These are phyloP conservation scores for Chionis minor DNA, from an alignment of 2,113 vertebrate species.

Conservation along the genomic window DNA sequence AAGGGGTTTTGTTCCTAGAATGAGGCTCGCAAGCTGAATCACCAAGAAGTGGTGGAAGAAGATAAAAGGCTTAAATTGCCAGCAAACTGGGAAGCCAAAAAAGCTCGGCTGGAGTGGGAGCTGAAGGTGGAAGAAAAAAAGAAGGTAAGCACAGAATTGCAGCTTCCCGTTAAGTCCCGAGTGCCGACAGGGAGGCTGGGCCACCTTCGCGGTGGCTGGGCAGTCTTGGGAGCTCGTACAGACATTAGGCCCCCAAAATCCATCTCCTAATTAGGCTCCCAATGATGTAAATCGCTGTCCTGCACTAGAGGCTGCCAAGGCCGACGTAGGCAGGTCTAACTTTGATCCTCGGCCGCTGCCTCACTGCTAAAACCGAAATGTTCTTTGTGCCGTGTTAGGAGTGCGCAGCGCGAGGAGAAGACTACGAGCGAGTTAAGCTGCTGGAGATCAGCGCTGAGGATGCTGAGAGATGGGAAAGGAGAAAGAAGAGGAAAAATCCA, in stretches of 20 bases:
- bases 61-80: slow-evolving; percentile 92
- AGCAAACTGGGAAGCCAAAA: slow-evolving; percentile 94
- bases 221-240: neutral
- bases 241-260: accelerated
- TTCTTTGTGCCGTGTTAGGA: slow-evolving; percentile 72
- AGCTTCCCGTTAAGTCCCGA: accelerated
- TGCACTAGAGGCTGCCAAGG: neutral
- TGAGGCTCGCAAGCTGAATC: slow-evolving; percentile 93
- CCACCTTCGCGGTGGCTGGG: accelerated
- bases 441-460: slow-evolving; percentile 94
- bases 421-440: slow-evolving; percentile 90
- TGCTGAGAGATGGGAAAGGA: slow-evolving; percentile 93
- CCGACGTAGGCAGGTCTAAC: neutral
- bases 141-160: slow-evolving; percentile 67
- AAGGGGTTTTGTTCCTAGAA: slow-evolving; percentile 70
- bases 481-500: slow-evolving; percentile 91
- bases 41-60: slow-evolving; percentile 93
- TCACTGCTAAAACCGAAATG: accelerated
- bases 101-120: slow-evolving; percentile 92
- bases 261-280: accelerated
- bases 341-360: accelerated
- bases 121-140: slow-evolving; percentile 88
- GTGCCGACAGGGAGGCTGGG: accelerated
- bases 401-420: slow-evolving; percentile 85
- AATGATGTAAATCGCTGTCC: accelerated